phyloP scores from a whole-genome alignment of 2,888 invertebrate species.

The Cephus spinipes region DNA sequence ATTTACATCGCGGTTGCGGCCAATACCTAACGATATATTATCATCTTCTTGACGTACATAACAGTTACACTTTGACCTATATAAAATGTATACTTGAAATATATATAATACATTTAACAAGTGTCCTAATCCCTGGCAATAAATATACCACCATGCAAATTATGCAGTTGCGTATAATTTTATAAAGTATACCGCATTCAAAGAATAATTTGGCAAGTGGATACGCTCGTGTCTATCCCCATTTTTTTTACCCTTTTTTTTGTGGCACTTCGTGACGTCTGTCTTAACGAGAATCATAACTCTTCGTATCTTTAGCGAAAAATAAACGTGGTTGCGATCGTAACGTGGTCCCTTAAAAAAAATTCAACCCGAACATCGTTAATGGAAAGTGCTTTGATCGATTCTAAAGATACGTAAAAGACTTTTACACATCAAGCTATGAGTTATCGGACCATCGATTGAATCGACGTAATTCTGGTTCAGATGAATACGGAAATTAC shows the following conservation, averaged over 20 bases:
- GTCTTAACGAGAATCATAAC: not conserved
- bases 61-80: not conserved
- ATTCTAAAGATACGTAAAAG: not conserved
- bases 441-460: not conserved
- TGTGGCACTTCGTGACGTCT: not conserved
- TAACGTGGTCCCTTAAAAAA: not conserved
- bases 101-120: not conserved
- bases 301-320: not conserved
- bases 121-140: not conserved
- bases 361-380: not conserved
- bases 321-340: not conserved
- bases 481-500: not conserved
- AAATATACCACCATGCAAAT: not conserved
- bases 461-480: not conserved
- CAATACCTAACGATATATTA: not conserved
- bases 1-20: slow-evolving; percentile 9
- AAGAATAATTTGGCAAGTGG: not conserved
- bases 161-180: not conserved
- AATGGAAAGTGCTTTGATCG: not conserved
- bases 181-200: not conserved
- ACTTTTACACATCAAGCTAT: not conserved
- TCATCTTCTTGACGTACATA: not conserved
- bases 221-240: not conserved
- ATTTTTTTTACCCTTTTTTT: not conserved
- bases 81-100: not conserved